Conservation (phyloP, 2,113 vertebrate genomes). For the Leiothrix lutea region DNA sequence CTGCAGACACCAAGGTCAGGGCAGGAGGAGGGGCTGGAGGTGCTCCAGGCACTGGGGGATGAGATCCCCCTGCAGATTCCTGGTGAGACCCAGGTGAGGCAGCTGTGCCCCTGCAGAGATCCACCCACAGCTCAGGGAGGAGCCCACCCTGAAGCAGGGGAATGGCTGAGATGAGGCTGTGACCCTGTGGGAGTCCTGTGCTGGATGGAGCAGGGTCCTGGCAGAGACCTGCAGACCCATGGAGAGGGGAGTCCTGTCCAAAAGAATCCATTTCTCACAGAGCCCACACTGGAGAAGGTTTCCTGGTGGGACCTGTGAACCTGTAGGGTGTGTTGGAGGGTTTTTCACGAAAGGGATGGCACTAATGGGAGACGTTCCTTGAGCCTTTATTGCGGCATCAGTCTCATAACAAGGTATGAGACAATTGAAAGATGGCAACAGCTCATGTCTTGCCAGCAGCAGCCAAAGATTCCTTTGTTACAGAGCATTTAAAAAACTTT, state of each 20-base stretch:
- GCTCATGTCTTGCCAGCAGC: too few relatives aligned
- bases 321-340: too few relatives aligned
- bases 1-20: neutral
- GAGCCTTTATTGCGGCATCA: too few relatives aligned
- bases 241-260: neutral
- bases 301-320: neutral
- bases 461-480: too few relatives aligned
- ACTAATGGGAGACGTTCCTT: too few relatives aligned
- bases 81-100: neutral
- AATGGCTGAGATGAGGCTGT: neutral
- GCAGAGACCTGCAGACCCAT: neutral
- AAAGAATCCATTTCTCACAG: too few relatives aligned
- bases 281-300: neutral
- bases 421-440: too few relatives aligned
- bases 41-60: rapidly evolving
- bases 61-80: neutral
- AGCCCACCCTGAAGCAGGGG: rapidly evolving
- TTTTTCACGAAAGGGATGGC: too few relatives aligned
- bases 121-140: neutral
- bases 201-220: neutral
- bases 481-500: too few relatives aligned
- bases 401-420: too few relatives aligned
- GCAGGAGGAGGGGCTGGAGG: neutral
- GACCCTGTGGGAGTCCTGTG: neutral
- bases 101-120: neutral